Evolutionary conservation across 2,113 vertebrate genomes (phyloP), one percentile per base, ranked within the genome.

Genomic region (Apteryx mantelli): DNA sequence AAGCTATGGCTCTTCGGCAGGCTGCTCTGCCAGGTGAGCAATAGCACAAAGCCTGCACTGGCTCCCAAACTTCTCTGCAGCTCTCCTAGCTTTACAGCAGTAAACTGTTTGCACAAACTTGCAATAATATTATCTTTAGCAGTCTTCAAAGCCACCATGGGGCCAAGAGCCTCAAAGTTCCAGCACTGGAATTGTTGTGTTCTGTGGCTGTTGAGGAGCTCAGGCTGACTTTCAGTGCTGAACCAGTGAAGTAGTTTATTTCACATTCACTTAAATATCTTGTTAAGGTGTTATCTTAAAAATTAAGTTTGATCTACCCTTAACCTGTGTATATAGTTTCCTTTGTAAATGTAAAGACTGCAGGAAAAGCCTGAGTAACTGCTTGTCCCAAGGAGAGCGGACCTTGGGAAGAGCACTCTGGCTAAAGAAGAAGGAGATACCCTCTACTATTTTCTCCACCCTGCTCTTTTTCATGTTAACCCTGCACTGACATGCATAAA

Each of bases 61-160:
- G 56, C 91, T 88, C 84, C 91, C 4, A 4, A 89, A 71, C 48
- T 60, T 34, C 83, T 78, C 89, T 28, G 55, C 81, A 73, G 86
- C 84, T 79, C 86, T 60, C 80, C 53, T 5, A 78, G 88, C 71
- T 88, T 48, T 19, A 58, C 74, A 86, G 91, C 55, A 21, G 5
- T 0, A 93, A 94, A 91, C 76, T 92, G 79, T 93, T 93, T 94
- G 93, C 92, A 81, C 73, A 93, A 83, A 91, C 71, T 77, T 96
- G 86, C 40, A 94, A 90, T 92, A 96, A 95, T 94, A 96, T 96
- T 96, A 86, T 92, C 92, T 75, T 97, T 97, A 96, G 74, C 86
- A 3, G 3, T 64, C 89, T 84, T 77, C 92, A 88, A 94, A 96
- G 90, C 85, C 82, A 78, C 82, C 79, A 55, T 1, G 24, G 88